phyloP scores from a whole-genome alignment of 2,888 invertebrate species.

The Tenthredo notha region DNA sequence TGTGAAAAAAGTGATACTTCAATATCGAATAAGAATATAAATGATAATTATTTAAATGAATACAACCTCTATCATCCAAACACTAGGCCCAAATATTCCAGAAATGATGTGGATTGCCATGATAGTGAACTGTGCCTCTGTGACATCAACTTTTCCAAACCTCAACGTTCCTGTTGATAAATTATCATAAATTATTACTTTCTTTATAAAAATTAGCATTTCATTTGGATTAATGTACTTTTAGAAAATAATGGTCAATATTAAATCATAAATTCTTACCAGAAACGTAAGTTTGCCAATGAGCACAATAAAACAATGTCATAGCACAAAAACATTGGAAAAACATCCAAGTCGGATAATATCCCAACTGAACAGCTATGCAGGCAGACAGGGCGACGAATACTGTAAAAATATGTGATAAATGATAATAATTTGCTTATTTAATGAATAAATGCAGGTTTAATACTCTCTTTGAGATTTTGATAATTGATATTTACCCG shows the following conservation, averaged over 20 bases:
- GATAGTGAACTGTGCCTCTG: slow-evolving; percentile 97
- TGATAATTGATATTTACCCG: slow-evolving; percentile 79
- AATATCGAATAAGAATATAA: not conserved
- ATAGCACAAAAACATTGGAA: slow-evolving; percentile 97
- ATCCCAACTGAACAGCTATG: slow-evolving; percentile 94
- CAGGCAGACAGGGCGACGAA: slow-evolving; percentile 98
- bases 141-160: slow-evolving; percentile 97
- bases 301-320: slow-evolving; percentile 98
- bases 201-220: not conserved
- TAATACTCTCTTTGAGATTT: slow-evolving; percentile 39
- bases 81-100: slow-evolving; percentile 90
- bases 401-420: slow-evolving; percentile 81
- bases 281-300: slow-evolving; percentile 99
- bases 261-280: slow-evolving; percentile 78
- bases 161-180: slow-evolving; percentile 84
- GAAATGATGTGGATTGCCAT: slow-evolving; percentile 93
- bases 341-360: slow-evolving; percentile 96
- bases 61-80: slow-evolving; percentile 91
- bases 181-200: slow-evolving; percentile 8
- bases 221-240: not conserved
- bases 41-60: slow-evolving; percentile 45
- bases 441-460: slow-evolving; percentile 10
- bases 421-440: not conserved
- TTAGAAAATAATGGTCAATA: not conserved
- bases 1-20: not conserved